phyloP scores from a whole-genome alignment of 2,113 vertebrate genomes.

The Lucifuga dentata region DNA sequence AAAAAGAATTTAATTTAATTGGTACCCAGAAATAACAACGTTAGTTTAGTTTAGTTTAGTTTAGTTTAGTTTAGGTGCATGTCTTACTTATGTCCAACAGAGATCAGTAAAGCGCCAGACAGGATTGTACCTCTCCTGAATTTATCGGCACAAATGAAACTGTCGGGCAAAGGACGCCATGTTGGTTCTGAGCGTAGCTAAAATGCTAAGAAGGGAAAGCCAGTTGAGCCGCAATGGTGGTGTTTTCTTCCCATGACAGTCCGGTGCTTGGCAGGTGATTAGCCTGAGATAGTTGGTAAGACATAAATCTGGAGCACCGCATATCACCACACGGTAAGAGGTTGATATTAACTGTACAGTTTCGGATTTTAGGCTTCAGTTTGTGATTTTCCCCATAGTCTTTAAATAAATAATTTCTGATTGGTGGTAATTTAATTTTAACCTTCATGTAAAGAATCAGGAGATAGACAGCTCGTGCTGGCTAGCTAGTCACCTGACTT shows the following conservation, averaged over 20 bases:
- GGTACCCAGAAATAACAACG: too few relatives aligned
- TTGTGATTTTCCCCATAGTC: background rate
- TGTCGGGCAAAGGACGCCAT: conserved; percentile 39
- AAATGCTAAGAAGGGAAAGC: background rate
- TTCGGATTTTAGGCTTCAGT: background rate
- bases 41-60: background rate
- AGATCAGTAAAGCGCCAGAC: conserved; percentile 22
- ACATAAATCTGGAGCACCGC: conserved; percentile 37
- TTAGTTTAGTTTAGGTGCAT: background rate
- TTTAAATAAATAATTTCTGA: background rate
- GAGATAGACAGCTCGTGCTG: conserved; percentile 20
- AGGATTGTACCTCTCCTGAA: background rate
- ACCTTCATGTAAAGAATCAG: background rate
- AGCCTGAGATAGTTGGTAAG: conserved; percentile 19
- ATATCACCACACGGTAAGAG: conserved; percentile 45
- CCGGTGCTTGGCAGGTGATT: conserved; percentile 68
- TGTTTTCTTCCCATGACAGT: conserved; percentile 58
- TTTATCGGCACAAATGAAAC: conserved; percentile 33
- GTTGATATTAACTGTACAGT: background rate
- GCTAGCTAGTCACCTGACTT: conserved; percentile 66
- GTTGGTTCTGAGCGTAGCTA: conserved; percentile 39
- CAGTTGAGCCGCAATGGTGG: conserved; percentile 63
- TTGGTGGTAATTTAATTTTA: background rate
- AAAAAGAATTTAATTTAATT: too few relatives aligned
- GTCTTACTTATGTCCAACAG: conserved; percentile 38